A percentile compares a stretch with the other conserved stretches of the same genome.
These are phyloP conservation scores for Drosophila grimshawi DNA, from an alignment of 1,140 invertebrate genomes.

Conservation along the genomic window DNA sequence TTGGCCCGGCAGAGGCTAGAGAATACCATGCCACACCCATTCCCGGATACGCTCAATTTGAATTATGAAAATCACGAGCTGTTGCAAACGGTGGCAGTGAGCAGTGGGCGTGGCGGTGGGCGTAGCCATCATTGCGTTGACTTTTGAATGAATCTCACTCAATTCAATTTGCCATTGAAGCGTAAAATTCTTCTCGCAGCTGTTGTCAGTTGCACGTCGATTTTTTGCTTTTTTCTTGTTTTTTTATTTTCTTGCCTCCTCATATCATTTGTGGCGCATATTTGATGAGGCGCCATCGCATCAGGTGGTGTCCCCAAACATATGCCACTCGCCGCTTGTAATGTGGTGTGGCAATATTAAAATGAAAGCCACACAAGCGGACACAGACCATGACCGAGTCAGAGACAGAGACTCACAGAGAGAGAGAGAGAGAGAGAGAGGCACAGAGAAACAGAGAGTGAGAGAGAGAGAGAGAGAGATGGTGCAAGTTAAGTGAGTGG, in stretches of 20 bases:
- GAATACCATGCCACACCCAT: conserved; percentile 2
- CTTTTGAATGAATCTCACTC: conserved; percentile 81
- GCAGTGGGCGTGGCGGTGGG: conserved; percentile 17
- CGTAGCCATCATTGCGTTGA: conserved; percentile 53
- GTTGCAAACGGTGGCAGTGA: conserved; percentile 2
- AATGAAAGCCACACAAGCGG: conserved; percentile 47
- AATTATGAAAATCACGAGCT: conserved; percentile 79
- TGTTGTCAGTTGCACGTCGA: conserved; percentile 61
- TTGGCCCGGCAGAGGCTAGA: not conserved
- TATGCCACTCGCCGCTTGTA: conserved; percentile 24
- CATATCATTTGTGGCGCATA: conserved; percentile 51
- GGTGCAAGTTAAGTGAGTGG: conserved; percentile 29
- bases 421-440: not conserved
- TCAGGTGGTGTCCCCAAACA: conserved; percentile 27
- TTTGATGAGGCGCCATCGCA: conserved; percentile 40
- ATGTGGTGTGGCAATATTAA: conserved; percentile 48
- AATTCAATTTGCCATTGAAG: conserved; percentile 75
- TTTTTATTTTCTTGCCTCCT: not conserved
- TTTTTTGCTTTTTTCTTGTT: conserved; percentile 10
- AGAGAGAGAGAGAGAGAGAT: conserved; percentile 28
- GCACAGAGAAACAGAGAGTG: conserved; percentile 33
- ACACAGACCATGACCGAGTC: conserved; percentile 28
- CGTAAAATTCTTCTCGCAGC: conserved; percentile 65
- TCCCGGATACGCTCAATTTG: conserved; percentile 75
- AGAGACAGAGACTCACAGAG: not conserved